Evolutionary conservation across 2,888 invertebrate species (phyloP).

Genomic region (Synanthedon vespiformis): DNA sequence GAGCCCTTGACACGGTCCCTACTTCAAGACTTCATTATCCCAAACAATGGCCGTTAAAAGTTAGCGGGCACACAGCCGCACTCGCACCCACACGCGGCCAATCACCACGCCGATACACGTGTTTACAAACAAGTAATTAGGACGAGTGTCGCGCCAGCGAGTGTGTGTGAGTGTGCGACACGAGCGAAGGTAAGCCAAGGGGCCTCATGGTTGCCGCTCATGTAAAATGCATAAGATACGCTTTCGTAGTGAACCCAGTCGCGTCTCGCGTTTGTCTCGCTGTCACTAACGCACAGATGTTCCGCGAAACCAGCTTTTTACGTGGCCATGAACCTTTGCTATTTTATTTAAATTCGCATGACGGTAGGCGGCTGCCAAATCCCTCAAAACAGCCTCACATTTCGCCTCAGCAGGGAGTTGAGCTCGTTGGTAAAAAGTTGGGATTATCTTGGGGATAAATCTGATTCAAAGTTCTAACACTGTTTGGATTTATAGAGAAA

Average conservation of each 20-base stretch:
- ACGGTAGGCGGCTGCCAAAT: too few relatives aligned
- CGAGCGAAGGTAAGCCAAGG: constrained; percentile 15
- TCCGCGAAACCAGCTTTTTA: constrained; percentile 46
- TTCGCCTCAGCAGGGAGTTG: too few relatives aligned
- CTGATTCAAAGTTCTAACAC: too few relatives aligned
- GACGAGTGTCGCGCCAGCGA: constrained; percentile 15
- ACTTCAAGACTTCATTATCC: constrained; percentile 48
- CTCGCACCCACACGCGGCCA: constrained; percentile 26
- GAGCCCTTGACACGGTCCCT: constrained; percentile 42
- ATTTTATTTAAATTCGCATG: too few relatives aligned
- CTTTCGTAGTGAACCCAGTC: constrained; percentile 31
- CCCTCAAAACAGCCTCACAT: too few relatives aligned
- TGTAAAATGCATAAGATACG: constrained; percentile 76
- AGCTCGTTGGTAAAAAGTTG: too few relatives aligned
- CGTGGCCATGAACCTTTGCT: constrained; percentile 21
- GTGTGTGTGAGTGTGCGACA: constrained; percentile 24
- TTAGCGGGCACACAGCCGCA: constrained; percentile 14
- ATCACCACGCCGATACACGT: constrained; percentile 18
- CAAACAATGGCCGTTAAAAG: constrained; percentile 35
- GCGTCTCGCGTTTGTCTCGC: constrained; percentile 48
- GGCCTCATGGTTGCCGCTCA: constrained; percentile 43
- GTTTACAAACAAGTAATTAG: constrained; percentile 64
- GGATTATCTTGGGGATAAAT: too few relatives aligned
- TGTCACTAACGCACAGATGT: constrained; percentile 46
- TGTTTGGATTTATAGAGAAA: too few relatives aligned